Evolutionary conservation across 2,888 invertebrate genomes (phyloP).

Genomic region (Drosophila picticornis): DNA sequence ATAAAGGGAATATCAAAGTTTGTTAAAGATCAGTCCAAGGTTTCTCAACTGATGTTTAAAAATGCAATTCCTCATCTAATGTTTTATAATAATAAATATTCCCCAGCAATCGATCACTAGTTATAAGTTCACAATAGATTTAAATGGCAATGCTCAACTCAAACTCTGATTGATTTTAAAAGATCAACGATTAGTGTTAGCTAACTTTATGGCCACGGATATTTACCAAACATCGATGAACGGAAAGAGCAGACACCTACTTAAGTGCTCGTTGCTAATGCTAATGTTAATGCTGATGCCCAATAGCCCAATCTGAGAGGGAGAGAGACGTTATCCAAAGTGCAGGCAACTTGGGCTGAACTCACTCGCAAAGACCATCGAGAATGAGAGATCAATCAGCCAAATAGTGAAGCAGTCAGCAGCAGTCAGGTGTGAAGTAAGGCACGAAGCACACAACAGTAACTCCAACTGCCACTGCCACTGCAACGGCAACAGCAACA

Average conservation of each 20-base stretch:
- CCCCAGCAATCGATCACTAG: not conserved
- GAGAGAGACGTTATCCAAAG: conserved; percentile 71
- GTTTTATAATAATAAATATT: not conserved
- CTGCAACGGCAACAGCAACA: not conserved
- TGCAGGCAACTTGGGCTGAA: conserved; percentile 47
- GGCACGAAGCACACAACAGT: conserved; percentile 53
- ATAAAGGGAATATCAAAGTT: not conserved
- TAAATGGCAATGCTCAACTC: not conserved
- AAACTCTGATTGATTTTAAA: not conserved
- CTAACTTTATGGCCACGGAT: conserved; percentile 27
- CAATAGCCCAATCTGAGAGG: conserved; percentile 4
- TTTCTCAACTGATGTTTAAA: not conserved
- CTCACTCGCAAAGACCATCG: conserved; percentile 23
- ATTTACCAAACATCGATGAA: conserved; percentile 41
- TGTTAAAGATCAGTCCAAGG: not conserved
- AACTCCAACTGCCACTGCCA: not conserved
- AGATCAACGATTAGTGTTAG: conserved; percentile 11
- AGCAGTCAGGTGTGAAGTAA: conserved; percentile 71
- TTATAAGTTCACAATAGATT: not conserved
- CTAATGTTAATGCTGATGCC: conserved; percentile 31
- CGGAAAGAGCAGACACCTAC: conserved; percentile 42
- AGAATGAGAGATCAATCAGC: conserved; percentile 73
- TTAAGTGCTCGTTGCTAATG: conserved; percentile 45
- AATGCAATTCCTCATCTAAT: not conserved
- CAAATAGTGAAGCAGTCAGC: conserved; percentile 14